phyloP scores from a whole-genome alignment of 2,797 vertebrate genomes.

The Esox lucius region DNA sequence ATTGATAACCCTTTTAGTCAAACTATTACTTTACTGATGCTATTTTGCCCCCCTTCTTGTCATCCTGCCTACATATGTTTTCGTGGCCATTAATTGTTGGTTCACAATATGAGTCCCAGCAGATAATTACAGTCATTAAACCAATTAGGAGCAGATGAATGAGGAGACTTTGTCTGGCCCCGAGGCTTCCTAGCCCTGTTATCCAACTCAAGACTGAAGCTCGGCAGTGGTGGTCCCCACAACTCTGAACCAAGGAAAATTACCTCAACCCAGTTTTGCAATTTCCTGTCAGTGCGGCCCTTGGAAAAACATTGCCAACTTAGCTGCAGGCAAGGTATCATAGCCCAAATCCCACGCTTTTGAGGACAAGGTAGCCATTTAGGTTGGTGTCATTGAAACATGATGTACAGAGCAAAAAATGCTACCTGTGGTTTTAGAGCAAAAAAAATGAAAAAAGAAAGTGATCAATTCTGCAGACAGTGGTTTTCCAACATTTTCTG shows the following conservation, averaged over 20 bases:
- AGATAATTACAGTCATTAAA: constrained; percentile 85
- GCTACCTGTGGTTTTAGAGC: constrained; percentile 50
- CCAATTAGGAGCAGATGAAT: constrained; percentile 80
- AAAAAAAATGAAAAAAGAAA: constrained; percentile 42
- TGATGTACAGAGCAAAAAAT: constrained; percentile 35
- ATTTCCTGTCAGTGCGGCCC: constrained; percentile 75
- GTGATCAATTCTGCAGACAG: constrained; percentile 56
- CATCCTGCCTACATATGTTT: constrained; percentile 78
- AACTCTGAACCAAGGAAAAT: constrained; percentile 61
- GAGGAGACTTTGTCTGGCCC: constrained; percentile 67
- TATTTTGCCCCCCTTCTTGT: constrained; percentile 46
- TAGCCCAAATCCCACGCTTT: constrained; percentile 37
- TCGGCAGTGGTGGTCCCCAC: constrained; percentile 71
- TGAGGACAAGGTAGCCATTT: constrained; percentile 34
- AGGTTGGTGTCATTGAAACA: constrained; percentile 59
- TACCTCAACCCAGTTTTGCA: constrained; percentile 66
- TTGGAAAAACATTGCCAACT: constrained; percentile 64
- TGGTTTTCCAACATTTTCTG: constrained; percentile 56
- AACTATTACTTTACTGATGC: neutral
- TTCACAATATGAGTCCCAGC: constrained; percentile 77
- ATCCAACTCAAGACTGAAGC: constrained; percentile 51
- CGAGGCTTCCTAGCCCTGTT: constrained; percentile 66
- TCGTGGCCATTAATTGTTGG: constrained; percentile 78
- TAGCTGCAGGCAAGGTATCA: constrained; percentile 56
- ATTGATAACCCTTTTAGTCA: constrained; percentile 1